These are phyloP conservation scores for Phoenoteleia sp. DNA, from an alignment of 2,888 invertebrate species.

Conservation along the genomic window DNA sequence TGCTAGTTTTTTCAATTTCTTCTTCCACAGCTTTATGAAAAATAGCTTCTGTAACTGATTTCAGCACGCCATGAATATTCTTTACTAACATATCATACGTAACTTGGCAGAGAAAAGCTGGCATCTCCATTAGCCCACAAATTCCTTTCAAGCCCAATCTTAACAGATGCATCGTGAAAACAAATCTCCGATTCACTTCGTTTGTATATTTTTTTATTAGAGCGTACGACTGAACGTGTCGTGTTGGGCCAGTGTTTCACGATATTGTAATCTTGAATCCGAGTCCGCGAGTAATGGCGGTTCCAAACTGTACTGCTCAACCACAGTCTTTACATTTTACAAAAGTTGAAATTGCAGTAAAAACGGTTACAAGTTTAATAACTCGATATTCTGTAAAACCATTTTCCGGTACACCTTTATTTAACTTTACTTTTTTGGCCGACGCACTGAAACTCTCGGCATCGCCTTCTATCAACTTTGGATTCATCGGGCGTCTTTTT, in stretches of 20 bases:
- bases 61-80: conserved; percentile 18
- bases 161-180: conserved; percentile 53
- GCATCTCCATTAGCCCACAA: conserved; percentile 48
- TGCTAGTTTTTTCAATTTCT: conserved; percentile 5
- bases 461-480: conserved; percentile 3
- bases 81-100: conserved; percentile 20
- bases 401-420: conserved; percentile 70
- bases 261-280: conserved; percentile 43
- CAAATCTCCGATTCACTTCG: conserved; percentile 58
- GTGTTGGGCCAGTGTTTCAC: conserved; percentile 13
- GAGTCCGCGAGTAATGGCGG: conserved; percentile 15
- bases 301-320: not conserved
- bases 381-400: conserved; percentile 70
- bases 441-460: conserved; percentile 3
- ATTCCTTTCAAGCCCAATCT: conserved; percentile 47
- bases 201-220: conserved; percentile 32
- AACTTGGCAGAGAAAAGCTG: conserved; percentile 10
- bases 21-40: conserved; percentile 16
- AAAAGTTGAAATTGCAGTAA: conserved; percentile 66
- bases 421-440: conserved; percentile 23
- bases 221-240: conserved; percentile 7
- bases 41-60: not conserved
- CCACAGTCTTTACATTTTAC: conserved; percentile 60
- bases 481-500: conserved; percentile 6
- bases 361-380: conserved; percentile 69